These are phyloP conservation scores for Amphipyra tragopoginis DNA, from an alignment of 2,888 invertebrate species.

Conservation along the genomic window DNA sequence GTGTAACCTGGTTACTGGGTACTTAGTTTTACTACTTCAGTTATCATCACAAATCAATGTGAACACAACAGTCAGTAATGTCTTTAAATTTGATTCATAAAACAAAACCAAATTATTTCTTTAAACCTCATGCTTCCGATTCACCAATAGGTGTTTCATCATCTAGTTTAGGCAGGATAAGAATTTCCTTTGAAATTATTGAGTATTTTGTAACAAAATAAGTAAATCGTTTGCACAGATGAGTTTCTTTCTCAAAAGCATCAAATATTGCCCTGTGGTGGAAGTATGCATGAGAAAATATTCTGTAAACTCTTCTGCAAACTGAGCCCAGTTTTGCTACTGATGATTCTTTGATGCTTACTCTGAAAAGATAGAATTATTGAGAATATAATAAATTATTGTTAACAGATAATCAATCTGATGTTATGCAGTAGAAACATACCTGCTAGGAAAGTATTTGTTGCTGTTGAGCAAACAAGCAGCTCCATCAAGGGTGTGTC, in stretches of 20 bases:
- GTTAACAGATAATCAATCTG: neutral
- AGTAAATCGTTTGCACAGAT: conserved; percentile 98
- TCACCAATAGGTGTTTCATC: conserved; percentile 91
- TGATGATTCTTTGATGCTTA: conserved; percentile 99
- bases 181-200: conserved; percentile 99
- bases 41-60: conserved; percentile 49
- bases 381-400: neutral
- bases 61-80: conserved; percentile 45
- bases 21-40: conserved; percentile 18
- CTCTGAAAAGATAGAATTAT: conserved; percentile 90
- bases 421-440: conserved; percentile 51
- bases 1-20: neutral
- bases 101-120: conserved; percentile 57
- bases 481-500: conserved; percentile 99
- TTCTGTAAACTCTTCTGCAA: conserved; percentile 99
- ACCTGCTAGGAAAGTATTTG: conserved; percentile 99
- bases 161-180: conserved; percentile 98
- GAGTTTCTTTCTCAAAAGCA: conserved; percentile 99
- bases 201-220: conserved; percentile 99
- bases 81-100: conserved; percentile 46
- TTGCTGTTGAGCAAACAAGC: conserved; percentile 99
- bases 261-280: conserved; percentile 99
- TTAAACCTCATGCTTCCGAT: conserved; percentile 84
- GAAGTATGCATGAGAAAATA: conserved; percentile 99
- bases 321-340: conserved; percentile 99